Base-by-base conservation (phyloP, 2,113 vertebrate genomes). In the Spea bombifrons region DNA sequence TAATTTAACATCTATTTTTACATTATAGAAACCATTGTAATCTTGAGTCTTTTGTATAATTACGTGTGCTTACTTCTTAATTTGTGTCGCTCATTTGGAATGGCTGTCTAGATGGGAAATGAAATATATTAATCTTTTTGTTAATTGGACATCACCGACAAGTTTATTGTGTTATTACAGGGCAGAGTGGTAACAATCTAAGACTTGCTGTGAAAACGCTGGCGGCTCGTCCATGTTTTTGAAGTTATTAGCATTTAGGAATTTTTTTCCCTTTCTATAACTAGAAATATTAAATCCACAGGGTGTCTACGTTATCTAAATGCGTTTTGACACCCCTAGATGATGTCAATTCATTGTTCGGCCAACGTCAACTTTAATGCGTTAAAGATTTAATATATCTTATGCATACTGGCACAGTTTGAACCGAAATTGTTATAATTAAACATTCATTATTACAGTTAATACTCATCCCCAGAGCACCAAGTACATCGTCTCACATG, bases 111-210 rank as follows among this genome's bases (percentile, higher is more conserved):
- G 8, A 72, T 48, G 50, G 66, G 43, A 66, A 79, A 73, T 12
- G 12, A 55, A 66, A 79, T 73, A 17, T 53, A 79, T 79, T 79
- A 73, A 79, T 79, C 70, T 64, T 48, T 72, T 72, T 73, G 76
- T 48, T 79, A 73, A 73, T 79, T 79, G 76, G 70, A 66, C 43
- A 47, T 48, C 49, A 52, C 69, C 7, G 52, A 68, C 67, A 46
- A 17, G 59, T 63, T 78, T 52, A 65, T 79, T 71, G 47, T 64
- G 52, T 65, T 78, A 71, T 66, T 78, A 53, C 8, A 17, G 49
- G 75, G 46, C 9, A 71, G 47, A 70, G 53, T 78, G 75, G 30
- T 71, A 71, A 71, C 76, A 78, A 78, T 52, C 68, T 7, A 9
- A 63, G 66, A 76, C 30, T 53, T 4, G 48, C 48, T 6, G 4